Conservation (phyloP, 2,113 vertebrate species). For the Piprites chloris region DNA sequence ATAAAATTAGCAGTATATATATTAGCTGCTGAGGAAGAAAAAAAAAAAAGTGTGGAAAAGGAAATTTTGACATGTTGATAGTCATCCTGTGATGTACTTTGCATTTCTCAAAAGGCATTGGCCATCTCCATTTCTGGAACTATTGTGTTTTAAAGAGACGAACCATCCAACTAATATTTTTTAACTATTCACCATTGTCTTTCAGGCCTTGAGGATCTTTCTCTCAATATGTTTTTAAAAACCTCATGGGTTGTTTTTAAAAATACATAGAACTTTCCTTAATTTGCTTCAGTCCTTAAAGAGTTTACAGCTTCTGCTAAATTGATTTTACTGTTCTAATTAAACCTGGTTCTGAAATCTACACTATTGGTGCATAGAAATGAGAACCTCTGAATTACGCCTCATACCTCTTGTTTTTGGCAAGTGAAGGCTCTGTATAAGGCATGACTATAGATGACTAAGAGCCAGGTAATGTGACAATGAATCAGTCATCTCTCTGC, state of each 20-base stretch:
- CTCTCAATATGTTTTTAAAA: background rate
- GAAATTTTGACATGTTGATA: background rate
- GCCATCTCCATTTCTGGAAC: background rate
- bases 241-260: accelerated
- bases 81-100: background rate
- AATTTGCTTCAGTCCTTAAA: background rate
- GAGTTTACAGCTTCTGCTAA: background rate
- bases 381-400: background rate
- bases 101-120: background rate
- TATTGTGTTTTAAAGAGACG: background rate
- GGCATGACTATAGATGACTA: background rate
- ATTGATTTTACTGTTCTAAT: background rate
- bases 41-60: background rate
- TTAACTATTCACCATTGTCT: accelerated
- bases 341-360: background rate
- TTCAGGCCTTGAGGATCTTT: background rate
- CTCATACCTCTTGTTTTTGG: accelerated
- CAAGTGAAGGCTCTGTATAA: background rate
- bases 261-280: background rate
- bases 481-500: background rate
- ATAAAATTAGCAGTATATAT: background rate
- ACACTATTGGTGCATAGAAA: background rate
- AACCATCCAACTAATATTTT: background rate
- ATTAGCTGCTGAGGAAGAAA: background rate
- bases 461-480: background rate